Evolutionary conservation across 2,113 vertebrate genomes (phyloP).

Genomic region (Neofelis nebulosa): DNA sequence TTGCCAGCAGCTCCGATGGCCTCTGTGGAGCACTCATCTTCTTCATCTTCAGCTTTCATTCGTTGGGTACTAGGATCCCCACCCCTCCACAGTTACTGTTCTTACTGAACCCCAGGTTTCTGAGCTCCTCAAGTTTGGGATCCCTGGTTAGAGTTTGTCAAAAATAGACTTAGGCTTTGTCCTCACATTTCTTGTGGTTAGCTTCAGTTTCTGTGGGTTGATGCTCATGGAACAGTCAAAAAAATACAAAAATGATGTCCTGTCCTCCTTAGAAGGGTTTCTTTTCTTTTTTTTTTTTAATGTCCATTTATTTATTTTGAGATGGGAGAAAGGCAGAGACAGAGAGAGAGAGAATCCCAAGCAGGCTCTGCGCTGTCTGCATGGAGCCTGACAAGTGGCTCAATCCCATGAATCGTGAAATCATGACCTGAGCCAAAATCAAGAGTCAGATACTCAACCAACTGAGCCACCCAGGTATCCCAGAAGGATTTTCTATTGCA

Average conservation of each 20-base stretch:
- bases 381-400: too few relatives aligned
- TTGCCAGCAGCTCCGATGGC: background rate
- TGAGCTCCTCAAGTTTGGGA: background rate
- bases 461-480: too few relatives aligned
- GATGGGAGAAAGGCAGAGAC: too few relatives aligned
- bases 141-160: slow-evolving; percentile 2
- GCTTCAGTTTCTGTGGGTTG: background rate
- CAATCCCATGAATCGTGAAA: too few relatives aligned
- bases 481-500: background rate
- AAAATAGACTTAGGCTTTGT: slow-evolving; percentile 9
- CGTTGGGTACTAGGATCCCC: background rate
- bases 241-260: background rate
- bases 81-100: background rate
- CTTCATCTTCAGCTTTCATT: background rate
- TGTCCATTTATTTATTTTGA: too few relatives aligned
- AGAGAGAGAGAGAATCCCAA: too few relatives aligned
- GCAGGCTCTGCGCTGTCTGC: too few relatives aligned
- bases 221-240: background rate
- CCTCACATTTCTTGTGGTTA: background rate
- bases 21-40: background rate
- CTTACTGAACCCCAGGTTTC: background rate
- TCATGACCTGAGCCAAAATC: too few relatives aligned
- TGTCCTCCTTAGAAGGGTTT: background rate
- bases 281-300: too few relatives aligned
- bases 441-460: too few relatives aligned